phyloP scores from a whole-genome alignment of 2,888 invertebrate genomes.

The Lithophane socia region DNA sequence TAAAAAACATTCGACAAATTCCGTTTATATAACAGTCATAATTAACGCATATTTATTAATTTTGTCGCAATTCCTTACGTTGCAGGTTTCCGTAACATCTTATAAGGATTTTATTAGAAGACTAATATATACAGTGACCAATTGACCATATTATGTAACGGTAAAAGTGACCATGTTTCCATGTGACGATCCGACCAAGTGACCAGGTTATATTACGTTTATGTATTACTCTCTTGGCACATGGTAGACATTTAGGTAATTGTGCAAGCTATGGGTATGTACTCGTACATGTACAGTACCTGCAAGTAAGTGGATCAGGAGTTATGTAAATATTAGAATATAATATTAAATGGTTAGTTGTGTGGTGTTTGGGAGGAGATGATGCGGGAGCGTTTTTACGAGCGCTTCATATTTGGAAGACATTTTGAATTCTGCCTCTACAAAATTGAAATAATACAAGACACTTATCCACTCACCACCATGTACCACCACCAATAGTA shows the following conservation, averaged over 20 bases:
- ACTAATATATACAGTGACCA: conserved; percentile 46
- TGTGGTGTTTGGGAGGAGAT: neutral
- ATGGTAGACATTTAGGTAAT: conserved; percentile 50
- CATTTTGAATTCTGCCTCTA: no score
- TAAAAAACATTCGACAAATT: neutral
- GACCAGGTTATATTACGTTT: conserved; percentile 20
- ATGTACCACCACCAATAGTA: no score
- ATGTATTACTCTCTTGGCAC: conserved; percentile 23
- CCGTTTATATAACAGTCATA: conserved; percentile 22
- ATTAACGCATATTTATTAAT: conserved; percentile 9
- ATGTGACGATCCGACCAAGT: conserved; percentile 28
- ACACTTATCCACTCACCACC: no score
- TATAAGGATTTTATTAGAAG: conserved; percentile 34
- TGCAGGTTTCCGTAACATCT: conserved; percentile 33
- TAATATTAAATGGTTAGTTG: conserved; percentile 52
- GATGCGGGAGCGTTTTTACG: neutral
- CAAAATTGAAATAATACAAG: no score
- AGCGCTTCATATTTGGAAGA: neutral
- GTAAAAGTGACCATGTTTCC: conserved; percentile 40
- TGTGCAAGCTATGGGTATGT: conserved; percentile 49
- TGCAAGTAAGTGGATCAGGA: conserved; percentile 67
- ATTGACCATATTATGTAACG: conserved; percentile 39
- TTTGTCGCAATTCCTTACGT: conserved; percentile 11
- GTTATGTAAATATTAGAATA: conserved; percentile 70
- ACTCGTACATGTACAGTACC: no score